Conservation (phyloP, 2,888 invertebrate genomes). For the Tromatobia lineatoria region DNA sequence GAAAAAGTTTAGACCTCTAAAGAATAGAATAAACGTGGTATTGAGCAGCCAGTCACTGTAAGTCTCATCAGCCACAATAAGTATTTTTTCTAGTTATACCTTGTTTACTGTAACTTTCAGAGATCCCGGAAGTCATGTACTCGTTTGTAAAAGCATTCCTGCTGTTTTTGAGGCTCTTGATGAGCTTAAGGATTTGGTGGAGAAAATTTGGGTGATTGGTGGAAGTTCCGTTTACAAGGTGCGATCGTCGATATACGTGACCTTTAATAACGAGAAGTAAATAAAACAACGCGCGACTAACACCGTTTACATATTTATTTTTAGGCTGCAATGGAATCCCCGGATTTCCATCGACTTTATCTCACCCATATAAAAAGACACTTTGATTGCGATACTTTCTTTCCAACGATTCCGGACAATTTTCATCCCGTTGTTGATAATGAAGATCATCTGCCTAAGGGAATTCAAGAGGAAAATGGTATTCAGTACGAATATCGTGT, state of each 20-base stretch:
- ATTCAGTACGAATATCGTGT: slow-evolving; percentile 91
- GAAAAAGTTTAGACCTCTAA: slow-evolving; percentile 91
- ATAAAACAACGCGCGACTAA: background rate
- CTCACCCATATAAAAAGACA: slow-evolving; percentile 92
- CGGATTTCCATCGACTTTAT: slow-evolving; percentile 92
- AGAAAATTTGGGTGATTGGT: slow-evolving; percentile 96
- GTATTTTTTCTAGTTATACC: background rate
- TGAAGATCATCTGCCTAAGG: slow-evolving; percentile 89
- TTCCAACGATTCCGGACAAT: slow-evolving; percentile 89
- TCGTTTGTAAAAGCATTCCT: slow-evolving; percentile 89
- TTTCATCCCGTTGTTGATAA: slow-evolving; percentile 87
- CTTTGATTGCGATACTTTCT: slow-evolving; percentile 95
- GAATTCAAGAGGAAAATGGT: slow-evolving; percentile 91
- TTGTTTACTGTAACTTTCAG: slow-evolving; percentile 69
- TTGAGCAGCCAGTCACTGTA: slow-evolving; percentile 87
- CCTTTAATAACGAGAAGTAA: background rate
- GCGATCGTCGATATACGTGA: background rate
- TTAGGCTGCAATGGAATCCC: slow-evolving; percentile 91
- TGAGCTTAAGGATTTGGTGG: slow-evolving; percentile 88
- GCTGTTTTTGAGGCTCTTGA: slow-evolving; percentile 89
- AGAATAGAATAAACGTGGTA: slow-evolving; percentile 93
- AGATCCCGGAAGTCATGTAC: slow-evolving; percentile 86
- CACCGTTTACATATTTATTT: too few relatives aligned
- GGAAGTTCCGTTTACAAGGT: slow-evolving; percentile 94
- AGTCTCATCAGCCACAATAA: slow-evolving; percentile 24